Evolutionary conservation across 2,797 vertebrate species (phyloP), one percentile per base, ranked within the genome.

Genomic region (Euthynnus affinis): DNA sequence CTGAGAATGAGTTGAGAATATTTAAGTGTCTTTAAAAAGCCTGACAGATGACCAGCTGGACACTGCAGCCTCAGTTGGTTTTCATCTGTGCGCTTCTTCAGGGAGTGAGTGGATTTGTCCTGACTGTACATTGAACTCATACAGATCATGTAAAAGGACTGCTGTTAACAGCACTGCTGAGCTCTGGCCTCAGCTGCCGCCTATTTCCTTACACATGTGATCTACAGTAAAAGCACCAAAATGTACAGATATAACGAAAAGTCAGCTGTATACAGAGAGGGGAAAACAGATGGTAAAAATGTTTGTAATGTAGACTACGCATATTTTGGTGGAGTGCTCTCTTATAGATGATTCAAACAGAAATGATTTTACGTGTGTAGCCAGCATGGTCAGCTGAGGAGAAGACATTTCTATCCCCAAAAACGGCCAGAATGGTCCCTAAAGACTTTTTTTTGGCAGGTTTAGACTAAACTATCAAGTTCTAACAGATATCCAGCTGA

Each of bases 1-100:
- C 88, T 93, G 91, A 92, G 88, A 90, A 90, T 88, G 81, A 76
- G 84, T 61, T 18, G 71, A 90, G 69, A 86, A 89, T 82, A 75
- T 81, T 59, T 52, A 69, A 78, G 71, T 75, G 71, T 81, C 66
- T 72, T 71, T 56, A 57, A 73, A 88, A 78, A 71, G 56, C 63
- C 68, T 59, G 73, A 84, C 68, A 59, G 76, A 79, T 65, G 60
- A 51, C 25, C 40, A 29, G 40, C 82, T 25, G 80, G 76, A 72
- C 66, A 5, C 46, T 5, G 67, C 18, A n/a, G 58, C 34, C 73
- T 70, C 60, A 12, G 62, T 10, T 37, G 40, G 49, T 69, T 63
- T 80, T 25, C 2, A 29, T 40, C 66, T 49, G 61, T 80, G 70
- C 84, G 83, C 70, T 87, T 83, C 57, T 62, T 65, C 52, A 64